Evolutionary conservation across 2,797 vertebrate genomes (phyloP), one percentile per base, ranked within the genome.

Genomic region (Muscicapa striata): DNA sequence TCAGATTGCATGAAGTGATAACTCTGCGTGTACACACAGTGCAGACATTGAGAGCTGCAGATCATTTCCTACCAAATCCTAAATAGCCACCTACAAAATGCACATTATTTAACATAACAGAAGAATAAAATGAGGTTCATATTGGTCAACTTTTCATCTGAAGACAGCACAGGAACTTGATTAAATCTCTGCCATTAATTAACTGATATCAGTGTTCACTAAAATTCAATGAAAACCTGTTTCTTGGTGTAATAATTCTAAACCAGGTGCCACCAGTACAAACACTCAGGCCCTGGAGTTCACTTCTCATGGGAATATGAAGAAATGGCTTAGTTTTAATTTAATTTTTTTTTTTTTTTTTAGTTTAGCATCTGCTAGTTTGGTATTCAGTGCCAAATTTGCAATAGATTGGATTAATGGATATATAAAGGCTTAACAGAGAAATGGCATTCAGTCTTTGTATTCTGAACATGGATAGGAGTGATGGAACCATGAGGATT

Each of bases 181-280:
- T 90, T 45, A 46, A 93, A 75, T 90, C 61, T 92, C 62, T 72
- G 66, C 59, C 84, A 24, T 52, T 34, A 48, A 72, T 93, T 69
- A 67, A 64, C 52, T 86, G 46, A 61, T 49, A 51, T 6, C 34
- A 40, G 38, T 13, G 9, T 67, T 62, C 66, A 38, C 29, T 58
- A 30, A 63, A 64, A 66, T 36, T 40, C 64, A 69, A 86, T 69
- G 51, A 49, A n/a, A 73, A 10, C 1, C 5, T 36, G 23, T 48
- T 80, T 38, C 83, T 38, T 62, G 23, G 73, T 43, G 66, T 32
- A 45, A 4, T 5, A 32, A 36, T 34, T 86, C 49, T 41, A 59
- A 54, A 68, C 49, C 72, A 91, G 66, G 57, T 66, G 45, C 48
- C 32, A 55, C 51, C 26, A 5, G 30, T 6, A n/a, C 74, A 74